These are phyloP conservation scores for Iselma pallidipennis DNA, from an alignment of 2,888 invertebrate genomes.

Conservation along the genomic window DNA sequence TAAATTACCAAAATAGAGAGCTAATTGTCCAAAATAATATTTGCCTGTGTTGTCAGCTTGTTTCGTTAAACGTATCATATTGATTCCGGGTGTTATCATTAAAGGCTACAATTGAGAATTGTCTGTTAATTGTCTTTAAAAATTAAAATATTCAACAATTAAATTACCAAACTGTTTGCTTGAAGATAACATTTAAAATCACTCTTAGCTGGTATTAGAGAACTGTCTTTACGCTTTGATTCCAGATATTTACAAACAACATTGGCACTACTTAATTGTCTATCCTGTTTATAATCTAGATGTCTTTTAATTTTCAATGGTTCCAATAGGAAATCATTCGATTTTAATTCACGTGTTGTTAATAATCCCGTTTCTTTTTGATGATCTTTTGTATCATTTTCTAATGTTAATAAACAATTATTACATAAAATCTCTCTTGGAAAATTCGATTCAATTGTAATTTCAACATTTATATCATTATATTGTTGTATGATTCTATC, in stretches of 20 bases:
- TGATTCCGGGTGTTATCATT: conserved; percentile 63
- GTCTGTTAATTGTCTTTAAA: too few species aligned
- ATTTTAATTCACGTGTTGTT: conserved; percentile 63
- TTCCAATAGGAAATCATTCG: conserved; percentile 63
- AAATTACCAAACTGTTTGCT: conserved; percentile 45
- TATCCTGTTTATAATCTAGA: conserved; percentile 81
- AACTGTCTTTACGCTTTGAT: conserved; percentile 71
- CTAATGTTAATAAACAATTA: conserved; percentile 63
- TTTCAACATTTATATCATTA: conserved; percentile 60
- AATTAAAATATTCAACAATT: not conserved
- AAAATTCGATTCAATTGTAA: conserved; percentile 63
- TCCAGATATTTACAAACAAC: conserved; percentile 68
- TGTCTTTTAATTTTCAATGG: conserved; percentile 70
- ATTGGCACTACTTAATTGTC: conserved; percentile 73
- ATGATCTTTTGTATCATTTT: conserved; percentile 42
- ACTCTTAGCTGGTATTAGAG: conserved; percentile 37
- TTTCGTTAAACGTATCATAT: conserved; percentile 65
- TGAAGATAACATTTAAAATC: conserved; percentile 45
- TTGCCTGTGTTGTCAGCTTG: conserved; percentile 68
- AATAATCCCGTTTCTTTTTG: conserved; percentile 41
- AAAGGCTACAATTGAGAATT: conserved; percentile 52
- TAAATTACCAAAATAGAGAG: conserved; percentile 67
- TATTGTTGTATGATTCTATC: conserved; percentile 61
- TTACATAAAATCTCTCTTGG: conserved; percentile 70
- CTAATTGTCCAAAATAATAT: conserved; percentile 73